Conservation (phyloP, 2,888 invertebrate genomes). For the Cerastis rubricosa region DNA sequence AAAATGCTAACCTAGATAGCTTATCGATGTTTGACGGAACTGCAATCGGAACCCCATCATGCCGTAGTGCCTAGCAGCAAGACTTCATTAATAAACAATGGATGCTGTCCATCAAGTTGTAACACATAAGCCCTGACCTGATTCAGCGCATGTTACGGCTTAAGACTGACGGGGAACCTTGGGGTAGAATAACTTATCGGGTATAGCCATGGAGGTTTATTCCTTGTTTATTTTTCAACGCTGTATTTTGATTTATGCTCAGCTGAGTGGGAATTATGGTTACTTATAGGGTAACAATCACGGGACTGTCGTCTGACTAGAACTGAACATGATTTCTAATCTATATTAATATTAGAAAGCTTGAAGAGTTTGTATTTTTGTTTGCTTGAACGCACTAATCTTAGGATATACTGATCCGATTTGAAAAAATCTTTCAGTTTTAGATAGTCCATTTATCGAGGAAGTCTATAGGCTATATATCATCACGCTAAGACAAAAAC, state of each 20-base stretch:
- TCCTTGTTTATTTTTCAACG: not conserved
- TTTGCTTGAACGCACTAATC: no score
- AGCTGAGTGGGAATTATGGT: not conserved
- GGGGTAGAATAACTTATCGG: slow-evolving; percentile 61
- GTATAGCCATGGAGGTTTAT: not conserved
- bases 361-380: no score
- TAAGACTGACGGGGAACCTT: slow-evolving; percentile 50
- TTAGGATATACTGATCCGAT: no score
- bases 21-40: slow-evolving; percentile 2
- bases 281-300: not conserved
- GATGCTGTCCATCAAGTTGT: slow-evolving; percentile 60
- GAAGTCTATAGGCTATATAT: no score
- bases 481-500: no score
- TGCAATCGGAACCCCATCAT: slow-evolving; percentile 16
- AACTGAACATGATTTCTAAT: not conserved
- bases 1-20: not conserved
- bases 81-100: slow-evolving; percentile 56
- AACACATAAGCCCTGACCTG: slow-evolving; percentile 56
- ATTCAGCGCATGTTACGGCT: slow-evolving; percentile 50
- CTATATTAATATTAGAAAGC: no score
- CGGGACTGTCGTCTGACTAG: not conserved
- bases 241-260: not conserved
- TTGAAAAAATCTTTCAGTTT: no score
- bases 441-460: no score
- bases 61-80: not conserved